Evolutionary conservation across 1,140 invertebrate species (phyloP).

Genomic region (Aphidius ervi): DNA sequence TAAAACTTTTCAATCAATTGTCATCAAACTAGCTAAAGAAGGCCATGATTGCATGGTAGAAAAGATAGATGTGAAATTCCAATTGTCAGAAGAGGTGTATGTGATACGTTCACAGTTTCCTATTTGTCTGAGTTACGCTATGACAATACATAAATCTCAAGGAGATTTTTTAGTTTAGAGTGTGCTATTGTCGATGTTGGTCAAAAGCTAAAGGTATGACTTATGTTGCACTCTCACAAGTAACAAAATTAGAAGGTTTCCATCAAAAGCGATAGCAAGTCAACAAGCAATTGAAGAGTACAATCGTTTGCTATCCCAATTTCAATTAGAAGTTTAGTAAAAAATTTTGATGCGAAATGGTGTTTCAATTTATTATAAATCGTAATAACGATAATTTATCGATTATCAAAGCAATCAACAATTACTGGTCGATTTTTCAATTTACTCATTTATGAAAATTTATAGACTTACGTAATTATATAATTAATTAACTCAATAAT

Average conservation of each 20-base stretch:
- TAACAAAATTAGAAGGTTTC: slow-evolving; percentile 26
- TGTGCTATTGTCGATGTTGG: slow-evolving; percentile 25
- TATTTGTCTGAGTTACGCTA: slow-evolving; percentile 23
- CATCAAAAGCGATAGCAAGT: slow-evolving; percentile 6
- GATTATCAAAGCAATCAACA: too few species aligned
- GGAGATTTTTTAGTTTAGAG: slow-evolving; percentile 19
- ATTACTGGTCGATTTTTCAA: too few species aligned
- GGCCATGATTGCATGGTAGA: slow-evolving; percentile 21
- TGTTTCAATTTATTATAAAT: background rate
- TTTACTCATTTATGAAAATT: too few species aligned
- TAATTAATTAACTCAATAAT: too few species aligned
- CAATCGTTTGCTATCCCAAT: background rate
- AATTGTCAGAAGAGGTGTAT: slow-evolving; percentile 24
- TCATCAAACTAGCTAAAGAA: background rate
- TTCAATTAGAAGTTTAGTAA: background rate
- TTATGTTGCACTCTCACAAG: slow-evolving; percentile 33
- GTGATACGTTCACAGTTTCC: slow-evolving; percentile 26
- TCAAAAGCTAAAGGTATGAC: slow-evolving; percentile 24
- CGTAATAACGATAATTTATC: too few species aligned
- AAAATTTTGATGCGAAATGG: background rate
- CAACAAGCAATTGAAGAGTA: background rate
- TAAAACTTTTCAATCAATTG: background rate
- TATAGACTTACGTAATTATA: too few species aligned
- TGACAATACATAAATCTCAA: slow-evolving; percentile 18
- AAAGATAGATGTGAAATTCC: slow-evolving; percentile 28